A percentile compares a stretch with the other conserved stretches of the same genome.
These are phyloP conservation scores for Acanthosepion lycidas DNA, from an alignment of 2,888 invertebrate genomes.

Conservation along the genomic window DNA sequence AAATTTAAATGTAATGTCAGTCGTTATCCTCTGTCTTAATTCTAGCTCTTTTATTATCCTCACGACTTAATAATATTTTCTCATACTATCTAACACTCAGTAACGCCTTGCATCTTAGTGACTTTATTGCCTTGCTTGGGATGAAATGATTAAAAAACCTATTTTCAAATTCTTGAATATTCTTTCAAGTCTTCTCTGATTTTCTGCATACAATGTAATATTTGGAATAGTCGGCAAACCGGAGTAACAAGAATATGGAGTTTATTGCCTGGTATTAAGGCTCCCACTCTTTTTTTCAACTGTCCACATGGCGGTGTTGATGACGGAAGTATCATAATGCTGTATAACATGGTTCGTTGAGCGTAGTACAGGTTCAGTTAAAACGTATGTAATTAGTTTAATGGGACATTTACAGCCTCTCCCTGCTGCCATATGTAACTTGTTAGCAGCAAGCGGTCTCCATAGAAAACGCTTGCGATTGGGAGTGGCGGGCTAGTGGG, in stretches of 20 bases:
- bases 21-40: no score
- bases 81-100: no score
- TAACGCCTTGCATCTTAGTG: no score
- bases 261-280: background rate
- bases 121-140: no score
- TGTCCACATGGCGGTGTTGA: background rate
- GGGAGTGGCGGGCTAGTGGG: background rate
- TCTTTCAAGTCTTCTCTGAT: no score
- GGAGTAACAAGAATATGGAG: background rate
- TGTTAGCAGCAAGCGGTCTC: background rate
- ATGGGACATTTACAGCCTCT: conserved; percentile 33
- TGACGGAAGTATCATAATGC: conserved; percentile 8
- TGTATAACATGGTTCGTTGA: background rate
- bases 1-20: no score
- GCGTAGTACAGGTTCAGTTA: background rate
- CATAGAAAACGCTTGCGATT: background rate
- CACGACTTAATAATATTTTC: no score
- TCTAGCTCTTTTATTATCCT: no score
- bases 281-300: background rate
- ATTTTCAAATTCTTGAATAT: no score
- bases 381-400: conserved; percentile 22
- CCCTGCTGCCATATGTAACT: background rate
- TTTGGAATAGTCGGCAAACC: no score
- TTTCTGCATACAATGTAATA: no score
- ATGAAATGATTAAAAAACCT: no score